Evolutionary conservation across 2,113 vertebrate genomes (phyloP).

Genomic region (Xiphias gladius): DNA sequence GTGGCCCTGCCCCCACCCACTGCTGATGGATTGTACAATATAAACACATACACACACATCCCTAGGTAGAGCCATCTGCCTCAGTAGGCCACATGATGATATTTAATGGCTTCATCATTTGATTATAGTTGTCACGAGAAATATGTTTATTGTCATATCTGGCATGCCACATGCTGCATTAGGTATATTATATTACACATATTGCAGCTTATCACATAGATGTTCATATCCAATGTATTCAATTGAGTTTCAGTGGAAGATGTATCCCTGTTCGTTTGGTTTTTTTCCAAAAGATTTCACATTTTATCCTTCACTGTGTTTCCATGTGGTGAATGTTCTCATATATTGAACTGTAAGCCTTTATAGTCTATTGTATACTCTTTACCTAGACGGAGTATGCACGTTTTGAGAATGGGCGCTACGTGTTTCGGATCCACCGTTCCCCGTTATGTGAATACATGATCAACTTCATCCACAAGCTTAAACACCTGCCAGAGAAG

Average conservation of each 20-base stretch:
- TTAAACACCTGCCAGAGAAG: conserved; percentile 96
- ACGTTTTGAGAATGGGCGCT: conserved; percentile 92
- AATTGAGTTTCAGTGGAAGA: conserved; percentile 51
- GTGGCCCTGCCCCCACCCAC: conserved; percentile 51
- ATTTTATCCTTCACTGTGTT: conserved; percentile 37
- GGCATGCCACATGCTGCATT: conserved; percentile 68
- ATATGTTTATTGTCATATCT: conserved; percentile 78
- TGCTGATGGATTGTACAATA: conserved; percentile 77
- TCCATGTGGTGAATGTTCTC: conserved; percentile 17
- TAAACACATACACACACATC: conserved; percentile 68
- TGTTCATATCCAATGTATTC: conserved; percentile 46
- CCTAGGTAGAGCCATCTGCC: conserved; percentile 68
- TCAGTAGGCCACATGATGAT: conserved; percentile 63
- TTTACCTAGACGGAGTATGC: conserved; percentile 91
- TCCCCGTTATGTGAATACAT: conserved; percentile 97
- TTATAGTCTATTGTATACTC: conserved; percentile 31
- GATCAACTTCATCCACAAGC: conserved; percentile 98
- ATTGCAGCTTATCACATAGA: conserved; percentile 66
- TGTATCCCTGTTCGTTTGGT: conserved; percentile 11
- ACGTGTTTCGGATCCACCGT: conserved; percentile 93
- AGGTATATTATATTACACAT: conserved; percentile 74
- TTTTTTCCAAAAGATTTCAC: conserved; percentile 26
- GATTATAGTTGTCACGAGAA: conserved; percentile 78
- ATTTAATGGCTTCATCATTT: conserved; percentile 76
- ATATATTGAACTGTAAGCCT: neutral